Conservation (phyloP, 2,113 vertebrate species). For the Amblyopsis rosae region DNA sequence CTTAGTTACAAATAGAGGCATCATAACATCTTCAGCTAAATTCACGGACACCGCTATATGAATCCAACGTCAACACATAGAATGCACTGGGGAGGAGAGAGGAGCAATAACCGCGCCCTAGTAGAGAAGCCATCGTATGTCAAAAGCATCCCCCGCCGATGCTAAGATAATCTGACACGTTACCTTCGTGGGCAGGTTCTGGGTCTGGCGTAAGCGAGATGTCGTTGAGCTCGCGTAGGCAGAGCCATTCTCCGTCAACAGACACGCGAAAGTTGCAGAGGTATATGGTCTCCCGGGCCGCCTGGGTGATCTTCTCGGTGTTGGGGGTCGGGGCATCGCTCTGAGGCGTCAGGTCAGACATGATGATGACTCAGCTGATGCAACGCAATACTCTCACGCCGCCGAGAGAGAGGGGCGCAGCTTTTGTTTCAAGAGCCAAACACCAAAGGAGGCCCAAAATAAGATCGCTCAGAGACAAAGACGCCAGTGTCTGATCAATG, state of each 20-base stretch:
- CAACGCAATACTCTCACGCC: slow-evolving; percentile 72
- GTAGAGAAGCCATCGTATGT: not conserved
- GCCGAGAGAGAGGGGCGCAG: slow-evolving; percentile 33
- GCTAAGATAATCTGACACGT: slow-evolving; percentile 23
- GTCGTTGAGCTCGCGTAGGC: slow-evolving; percentile 96
- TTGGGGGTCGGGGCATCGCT: slow-evolving; percentile 97
- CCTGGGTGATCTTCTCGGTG: slow-evolving; percentile 99
- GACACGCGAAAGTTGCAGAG: slow-evolving; percentile 99
- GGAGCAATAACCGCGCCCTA: slow-evolving; percentile 55
- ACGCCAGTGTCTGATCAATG: slow-evolving; percentile 13
- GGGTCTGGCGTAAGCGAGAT: slow-evolving; percentile 99
- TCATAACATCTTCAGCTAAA: no score
- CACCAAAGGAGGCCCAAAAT: slow-evolving; percentile 24
- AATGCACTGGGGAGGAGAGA: not conserved
- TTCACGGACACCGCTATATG: not conserved
- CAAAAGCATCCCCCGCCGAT: not conserved
- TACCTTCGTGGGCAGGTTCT: slow-evolving; percentile 98
- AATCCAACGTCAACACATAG: not conserved
- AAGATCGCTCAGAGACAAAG: slow-evolving; percentile 6
- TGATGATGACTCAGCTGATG: slow-evolving; percentile 99
- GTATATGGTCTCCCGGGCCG: slow-evolving; percentile 99
- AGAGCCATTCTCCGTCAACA: slow-evolving; percentile 98
- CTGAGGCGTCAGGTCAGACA: slow-evolving; percentile 98
- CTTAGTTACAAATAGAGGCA: no score
- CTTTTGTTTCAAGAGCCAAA: slow-evolving; percentile 48